phyloP scores from a whole-genome alignment of 2,113 vertebrate species.

The Carlito syrichta region DNA sequence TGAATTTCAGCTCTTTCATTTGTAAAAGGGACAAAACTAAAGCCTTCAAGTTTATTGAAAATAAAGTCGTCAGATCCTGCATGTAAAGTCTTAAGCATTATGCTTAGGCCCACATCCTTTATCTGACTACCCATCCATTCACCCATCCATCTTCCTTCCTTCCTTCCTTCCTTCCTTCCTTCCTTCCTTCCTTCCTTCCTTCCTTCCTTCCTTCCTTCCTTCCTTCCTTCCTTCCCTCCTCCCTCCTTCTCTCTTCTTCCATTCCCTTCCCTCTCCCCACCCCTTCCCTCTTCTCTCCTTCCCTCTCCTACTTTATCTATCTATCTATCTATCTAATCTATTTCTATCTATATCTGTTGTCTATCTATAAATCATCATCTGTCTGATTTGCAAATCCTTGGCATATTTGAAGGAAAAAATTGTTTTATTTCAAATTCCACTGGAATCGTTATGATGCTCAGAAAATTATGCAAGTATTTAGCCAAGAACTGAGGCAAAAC shows the following conservation, averaged over 20 bases:
- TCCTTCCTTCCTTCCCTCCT: not conserved
- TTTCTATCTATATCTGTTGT: not conserved
- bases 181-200: no score
- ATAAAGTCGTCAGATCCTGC: not conserved
- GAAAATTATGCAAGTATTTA: slow-evolving; percentile 61
- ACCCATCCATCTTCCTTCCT: not conserved
- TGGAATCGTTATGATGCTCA: slow-evolving; percentile 27
- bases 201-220: not conserved
- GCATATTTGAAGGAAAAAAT: slow-evolving; percentile 11
- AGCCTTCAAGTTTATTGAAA: no score
- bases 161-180: no score
- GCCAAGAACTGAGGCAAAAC: slow-evolving; percentile 53
- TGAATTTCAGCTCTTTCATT: not conserved
- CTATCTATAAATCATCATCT: not conserved
- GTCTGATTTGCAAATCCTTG: slow-evolving; percentile 30
- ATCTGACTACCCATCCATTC: not conserved
- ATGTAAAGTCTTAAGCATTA: not conserved
- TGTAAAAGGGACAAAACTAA: not conserved
- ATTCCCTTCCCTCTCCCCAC: no score
- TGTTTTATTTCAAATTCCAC: slow-evolving; percentile 42
- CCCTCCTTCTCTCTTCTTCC: not conserved
- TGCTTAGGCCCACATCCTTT: no score
- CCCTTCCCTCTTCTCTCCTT: not conserved
- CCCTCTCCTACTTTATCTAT: no score
- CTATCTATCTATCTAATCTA: not conserved